phyloP scores from a whole-genome alignment of 53 echinoderm and acorn worm genomes.

The Antedon mediterranea region DNA sequence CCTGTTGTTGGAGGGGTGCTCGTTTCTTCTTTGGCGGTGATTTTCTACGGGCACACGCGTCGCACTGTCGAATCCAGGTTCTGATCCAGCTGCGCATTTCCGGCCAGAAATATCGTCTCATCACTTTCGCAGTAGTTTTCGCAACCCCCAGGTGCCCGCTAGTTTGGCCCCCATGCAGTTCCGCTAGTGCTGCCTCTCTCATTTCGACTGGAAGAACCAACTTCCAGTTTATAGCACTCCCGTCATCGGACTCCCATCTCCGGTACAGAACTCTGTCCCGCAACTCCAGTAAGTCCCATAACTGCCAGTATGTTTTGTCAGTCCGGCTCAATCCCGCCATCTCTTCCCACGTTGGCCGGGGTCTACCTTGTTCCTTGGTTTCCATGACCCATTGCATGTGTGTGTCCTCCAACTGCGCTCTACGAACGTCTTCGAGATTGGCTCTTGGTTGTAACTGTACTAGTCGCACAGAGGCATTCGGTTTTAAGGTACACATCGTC shows the following conservation, averaged over 20 bases:
- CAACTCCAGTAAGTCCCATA: slow-evolving; percentile 23
- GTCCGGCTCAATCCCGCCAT: too few species aligned
- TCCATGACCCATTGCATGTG: too few species aligned
- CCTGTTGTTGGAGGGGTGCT: slow-evolving; percentile 3
- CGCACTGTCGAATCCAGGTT: slow-evolving; percentile 5
- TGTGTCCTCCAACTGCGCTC: too few species aligned
- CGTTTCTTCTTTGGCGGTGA: slow-evolving; percentile 3
- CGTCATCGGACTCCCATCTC: slow-evolving; percentile 22
- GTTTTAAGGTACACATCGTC: too few species aligned
- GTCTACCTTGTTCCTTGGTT: not conserved
- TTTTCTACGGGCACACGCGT: slow-evolving; percentile 21
- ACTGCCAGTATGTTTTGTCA: slow-evolving; percentile 20
- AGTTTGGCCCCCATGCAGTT: slow-evolving; percentile 15
- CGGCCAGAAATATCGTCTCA: slow-evolving; percentile 15
- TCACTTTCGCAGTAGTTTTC: slow-evolving; percentile 17
- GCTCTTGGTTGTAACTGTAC: too few species aligned
- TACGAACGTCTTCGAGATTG: too few species aligned
- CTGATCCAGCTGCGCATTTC: slow-evolving; percentile 9
- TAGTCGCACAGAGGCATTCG: too few species aligned
- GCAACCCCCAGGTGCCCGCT: slow-evolving; percentile 19
- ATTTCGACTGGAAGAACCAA: slow-evolving; percentile 11
- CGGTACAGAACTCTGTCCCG: slow-evolving; percentile 7
- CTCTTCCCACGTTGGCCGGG: slow-evolving; percentile 8
- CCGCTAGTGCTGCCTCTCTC: slow-evolving; percentile 10
- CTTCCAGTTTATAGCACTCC: slow-evolving; percentile 2